phyloP scores from a whole-genome alignment of 2,113 vertebrate genomes.

The Dolichotis patagonum region DNA sequence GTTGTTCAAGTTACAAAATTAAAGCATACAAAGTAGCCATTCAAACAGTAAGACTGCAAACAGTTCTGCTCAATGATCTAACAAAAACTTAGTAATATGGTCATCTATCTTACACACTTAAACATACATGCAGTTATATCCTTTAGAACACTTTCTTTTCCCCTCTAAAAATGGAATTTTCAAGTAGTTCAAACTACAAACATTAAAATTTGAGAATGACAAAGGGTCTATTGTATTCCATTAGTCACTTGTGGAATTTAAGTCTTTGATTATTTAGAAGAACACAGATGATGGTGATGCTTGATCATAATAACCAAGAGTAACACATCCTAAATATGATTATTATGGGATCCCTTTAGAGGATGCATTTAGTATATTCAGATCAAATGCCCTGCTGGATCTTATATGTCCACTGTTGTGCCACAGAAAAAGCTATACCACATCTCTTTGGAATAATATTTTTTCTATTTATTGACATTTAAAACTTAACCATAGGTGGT shows the following conservation, averaged over 20 bases:
- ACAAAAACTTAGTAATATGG: too few relatives aligned
- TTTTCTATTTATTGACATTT: neutral
- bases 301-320: neutral
- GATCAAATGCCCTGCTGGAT: neutral
- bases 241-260: neutral
- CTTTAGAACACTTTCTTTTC: too few relatives aligned
- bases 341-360: neutral
- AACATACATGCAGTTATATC: too few relatives aligned
- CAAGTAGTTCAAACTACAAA: neutral
- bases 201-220: conserved; percentile 5
- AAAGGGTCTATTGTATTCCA: neutral
- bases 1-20: too few relatives aligned
- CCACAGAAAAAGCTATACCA: neutral
- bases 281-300: neutral
- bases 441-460: neutral
- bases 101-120: too few relatives aligned
- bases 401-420: neutral
- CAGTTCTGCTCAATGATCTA: too few relatives aligned
- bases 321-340: neutral
- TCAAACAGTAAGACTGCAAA: too few relatives aligned
- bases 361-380: neutral
- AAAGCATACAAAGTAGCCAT: too few relatives aligned
- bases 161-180: conserved; percentile 47
- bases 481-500: neutral
- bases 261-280: neutral